A percentile compares a stretch with the other conserved stretches of the same genome.
These are phyloP conservation scores for Lutraria lutraria DNA, from an alignment of 2,888 invertebrate species.

Conservation along the genomic window DNA sequence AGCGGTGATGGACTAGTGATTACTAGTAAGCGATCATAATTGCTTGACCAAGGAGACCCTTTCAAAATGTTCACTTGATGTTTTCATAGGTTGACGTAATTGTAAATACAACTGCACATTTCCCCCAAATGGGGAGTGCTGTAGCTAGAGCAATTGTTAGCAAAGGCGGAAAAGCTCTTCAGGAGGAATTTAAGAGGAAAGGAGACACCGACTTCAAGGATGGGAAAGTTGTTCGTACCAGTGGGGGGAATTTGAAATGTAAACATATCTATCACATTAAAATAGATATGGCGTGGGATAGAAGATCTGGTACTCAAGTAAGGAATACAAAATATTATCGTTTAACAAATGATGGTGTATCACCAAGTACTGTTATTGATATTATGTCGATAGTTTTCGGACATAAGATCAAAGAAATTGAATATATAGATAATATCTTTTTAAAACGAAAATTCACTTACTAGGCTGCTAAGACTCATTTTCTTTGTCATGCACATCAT, in stretches of 20 bases:
- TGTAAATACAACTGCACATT: constrained; percentile 13
- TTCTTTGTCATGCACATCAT: too few relatives aligned
- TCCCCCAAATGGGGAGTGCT: constrained; percentile 6
- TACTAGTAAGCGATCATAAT: too few relatives aligned
- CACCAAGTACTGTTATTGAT: too few relatives aligned
- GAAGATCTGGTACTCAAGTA: background rate
- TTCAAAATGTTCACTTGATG: background rate
- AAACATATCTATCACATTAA: background rate
- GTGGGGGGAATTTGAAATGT: background rate
- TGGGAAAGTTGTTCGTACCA: background rate
- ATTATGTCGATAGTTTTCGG: background rate
- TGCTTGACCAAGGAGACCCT: too few relatives aligned
- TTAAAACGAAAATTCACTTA: too few relatives aligned
- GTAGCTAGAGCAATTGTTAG: background rate
- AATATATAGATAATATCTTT: too few relatives aligned
- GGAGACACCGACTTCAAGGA: background rate
- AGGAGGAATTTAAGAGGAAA: background rate
- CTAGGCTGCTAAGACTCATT: too few relatives aligned
- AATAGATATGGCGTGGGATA: background rate
- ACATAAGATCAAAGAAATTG: too few relatives aligned
- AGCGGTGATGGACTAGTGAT: too few relatives aligned
- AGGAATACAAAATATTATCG: background rate
- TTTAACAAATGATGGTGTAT: background rate
- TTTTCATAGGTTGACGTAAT: background rate
- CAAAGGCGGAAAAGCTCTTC: background rate